Conservation (phyloP, 2,888 invertebrate species). For the Liopterus haemorrhoidalis region DNA sequence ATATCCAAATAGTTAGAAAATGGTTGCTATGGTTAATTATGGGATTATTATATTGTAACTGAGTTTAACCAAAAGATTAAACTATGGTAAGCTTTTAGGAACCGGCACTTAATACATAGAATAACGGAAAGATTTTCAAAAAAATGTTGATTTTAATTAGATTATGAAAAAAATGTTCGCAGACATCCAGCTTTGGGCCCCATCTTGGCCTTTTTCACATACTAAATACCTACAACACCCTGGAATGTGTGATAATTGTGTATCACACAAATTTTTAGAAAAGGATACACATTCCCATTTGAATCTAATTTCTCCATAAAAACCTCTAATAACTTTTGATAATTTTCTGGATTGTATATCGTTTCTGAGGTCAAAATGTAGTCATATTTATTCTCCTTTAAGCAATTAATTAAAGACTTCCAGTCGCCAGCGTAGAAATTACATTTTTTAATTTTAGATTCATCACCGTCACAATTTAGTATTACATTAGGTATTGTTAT, state of each 20-base stretch:
- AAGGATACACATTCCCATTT: conserved; percentile 61
- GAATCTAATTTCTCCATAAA: conserved; percentile 58
- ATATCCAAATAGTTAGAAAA: no score
- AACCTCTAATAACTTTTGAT: conserved; percentile 66
- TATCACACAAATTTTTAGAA: conserved; percentile 22
- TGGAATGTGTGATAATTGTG: no score
- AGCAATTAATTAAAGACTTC: conserved; percentile 48
- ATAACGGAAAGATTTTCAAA: conserved; percentile 17
- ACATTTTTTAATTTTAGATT: conserved; percentile 42
- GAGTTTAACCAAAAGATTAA: no score
- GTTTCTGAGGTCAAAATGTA: conserved; percentile 88
- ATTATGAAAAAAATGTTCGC: conserved; percentile 5
- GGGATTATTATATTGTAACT: no score
- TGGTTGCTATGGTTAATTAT: no score
- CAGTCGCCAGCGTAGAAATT: conserved; percentile 65
- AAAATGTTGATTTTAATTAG: no score
- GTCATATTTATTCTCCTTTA: conserved; percentile 60
- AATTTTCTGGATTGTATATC: conserved; percentile 78
- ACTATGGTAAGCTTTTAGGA: no score
- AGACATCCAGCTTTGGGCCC: not conserved
- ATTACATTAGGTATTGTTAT: conserved; percentile 78
- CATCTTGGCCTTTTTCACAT: no score
- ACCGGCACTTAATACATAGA: no score
- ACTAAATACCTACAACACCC: no score
- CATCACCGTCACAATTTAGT: conserved; percentile 54